Evolutionary conservation across 1,140 invertebrate species (phyloP).

Genomic region (Microvelia longipes): DNA sequence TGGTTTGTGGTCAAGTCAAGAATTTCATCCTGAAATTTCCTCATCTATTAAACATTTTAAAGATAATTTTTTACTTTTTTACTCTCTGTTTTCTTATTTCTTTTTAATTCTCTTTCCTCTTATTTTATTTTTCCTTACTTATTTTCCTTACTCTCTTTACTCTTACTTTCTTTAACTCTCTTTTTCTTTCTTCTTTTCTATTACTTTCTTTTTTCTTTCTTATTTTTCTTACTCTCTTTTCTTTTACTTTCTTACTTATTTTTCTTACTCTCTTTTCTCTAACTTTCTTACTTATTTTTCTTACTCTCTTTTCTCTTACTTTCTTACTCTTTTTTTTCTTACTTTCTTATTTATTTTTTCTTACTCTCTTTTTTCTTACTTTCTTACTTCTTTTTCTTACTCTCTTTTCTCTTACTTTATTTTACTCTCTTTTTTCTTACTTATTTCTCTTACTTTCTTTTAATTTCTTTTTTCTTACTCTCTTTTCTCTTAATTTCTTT

Average conservation of each 20-base stretch:
- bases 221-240: neutral
- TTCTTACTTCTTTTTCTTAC: neutral
- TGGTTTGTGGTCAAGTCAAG: too few relatives aligned
- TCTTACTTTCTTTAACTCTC: neutral
- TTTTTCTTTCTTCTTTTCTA: neutral
- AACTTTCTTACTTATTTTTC: conserved; percentile 1
- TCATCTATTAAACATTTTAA: too few relatives aligned
- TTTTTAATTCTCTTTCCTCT: neutral
- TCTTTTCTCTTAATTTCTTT: neutral
- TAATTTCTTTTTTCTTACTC: neutral
- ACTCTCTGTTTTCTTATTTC: conserved; percentile 11
- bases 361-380: neutral
- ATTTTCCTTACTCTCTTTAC: neutral
- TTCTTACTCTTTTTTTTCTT: neutral
- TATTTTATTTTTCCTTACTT: conserved; percentile 5
- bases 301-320: neutral
- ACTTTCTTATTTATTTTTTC: neutral
- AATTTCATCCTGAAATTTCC: too few relatives aligned
- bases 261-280: neutral
- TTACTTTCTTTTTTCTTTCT: conserved; percentile 3
- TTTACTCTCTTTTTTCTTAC: neutral
- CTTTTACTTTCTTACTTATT: conserved; percentile 5
- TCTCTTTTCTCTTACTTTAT: neutral
- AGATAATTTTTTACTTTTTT: too few relatives aligned
- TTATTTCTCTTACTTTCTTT: neutral